Conservation (phyloP, 2,797 vertebrate species). For the Orestias chungarensis region DNA sequence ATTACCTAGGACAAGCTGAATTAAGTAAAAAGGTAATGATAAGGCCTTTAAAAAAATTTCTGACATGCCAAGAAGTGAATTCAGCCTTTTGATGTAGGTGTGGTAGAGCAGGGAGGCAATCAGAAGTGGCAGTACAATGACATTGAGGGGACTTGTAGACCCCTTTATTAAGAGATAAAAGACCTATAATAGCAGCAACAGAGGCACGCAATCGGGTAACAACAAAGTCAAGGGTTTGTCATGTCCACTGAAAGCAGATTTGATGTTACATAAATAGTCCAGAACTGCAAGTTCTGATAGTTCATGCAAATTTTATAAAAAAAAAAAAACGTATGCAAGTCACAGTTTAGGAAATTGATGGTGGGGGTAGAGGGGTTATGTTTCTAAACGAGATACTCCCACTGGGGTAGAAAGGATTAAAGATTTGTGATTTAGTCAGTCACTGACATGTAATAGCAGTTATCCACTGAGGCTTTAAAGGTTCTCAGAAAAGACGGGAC, state of each 20-base stretch:
- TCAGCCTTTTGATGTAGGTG: neutral
- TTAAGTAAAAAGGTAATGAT: neutral
- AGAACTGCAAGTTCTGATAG: too few relatives aligned
- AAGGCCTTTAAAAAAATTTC: neutral
- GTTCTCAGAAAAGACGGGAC: constrained; percentile 48
- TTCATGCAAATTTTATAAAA: too few relatives aligned
- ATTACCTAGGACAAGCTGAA: too few relatives aligned
- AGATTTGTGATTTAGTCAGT: neutral
- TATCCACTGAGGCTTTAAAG: constrained; percentile 29
- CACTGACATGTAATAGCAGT: constrained; percentile 27
- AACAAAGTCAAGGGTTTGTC: neutral
- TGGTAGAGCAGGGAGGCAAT: neutral
- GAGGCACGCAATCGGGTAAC: neutral
- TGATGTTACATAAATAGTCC: neutral
- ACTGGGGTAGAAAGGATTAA: neutral
- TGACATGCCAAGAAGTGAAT: neutral
- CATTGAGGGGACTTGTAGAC: neutral
- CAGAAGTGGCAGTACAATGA: neutral
- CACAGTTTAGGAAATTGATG: neutral
- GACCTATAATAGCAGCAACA: neutral
- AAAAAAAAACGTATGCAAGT: neutral
- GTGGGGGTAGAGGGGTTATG: neutral
- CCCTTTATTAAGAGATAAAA: neutral
- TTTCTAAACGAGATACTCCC: neutral
- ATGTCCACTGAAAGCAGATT: neutral